Percentiles rank a stretch among this genome's conserved stretches.
Evolutionary conservation across 2,888 invertebrate species (phyloP).

Genomic region (Eumerus sabulonum): DNA sequence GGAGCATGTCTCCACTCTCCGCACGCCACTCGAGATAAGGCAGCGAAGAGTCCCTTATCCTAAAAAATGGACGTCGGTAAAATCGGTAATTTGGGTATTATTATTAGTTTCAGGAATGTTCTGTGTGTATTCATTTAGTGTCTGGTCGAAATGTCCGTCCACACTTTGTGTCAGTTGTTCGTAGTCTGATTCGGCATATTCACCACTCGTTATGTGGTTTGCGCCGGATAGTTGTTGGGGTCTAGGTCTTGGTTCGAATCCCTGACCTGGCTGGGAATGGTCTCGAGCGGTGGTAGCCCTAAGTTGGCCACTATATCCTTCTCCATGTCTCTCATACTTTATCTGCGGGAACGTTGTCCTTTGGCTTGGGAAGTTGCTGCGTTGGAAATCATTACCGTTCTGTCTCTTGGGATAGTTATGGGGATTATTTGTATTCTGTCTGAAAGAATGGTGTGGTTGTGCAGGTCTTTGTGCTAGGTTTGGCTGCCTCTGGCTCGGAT

Average conservation of each 20-base stretch:
- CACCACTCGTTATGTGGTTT: not conserved
- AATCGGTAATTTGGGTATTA: not conserved
- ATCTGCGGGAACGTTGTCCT: too few species aligned
- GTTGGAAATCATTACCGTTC: too few species aligned
- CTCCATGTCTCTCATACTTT: too few species aligned
- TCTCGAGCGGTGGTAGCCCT: too few species aligned
- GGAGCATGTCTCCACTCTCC: slow-evolving; percentile 57
- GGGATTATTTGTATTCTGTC: too few species aligned
- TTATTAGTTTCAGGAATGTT: not conserved
- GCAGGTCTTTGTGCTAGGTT: too few species aligned
- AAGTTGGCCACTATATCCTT: not conserved
- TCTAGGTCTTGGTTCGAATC: not conserved
- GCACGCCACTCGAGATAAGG: slow-evolving; percentile 29
- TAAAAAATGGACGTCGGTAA: slow-evolving; percentile 15
- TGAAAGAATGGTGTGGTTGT: not conserved
- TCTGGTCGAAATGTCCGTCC: not conserved
- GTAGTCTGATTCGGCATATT: not conserved
- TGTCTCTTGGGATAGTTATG: too few species aligned
- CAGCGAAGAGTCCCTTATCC: slow-evolving; percentile 14
- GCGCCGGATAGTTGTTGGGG: not conserved
- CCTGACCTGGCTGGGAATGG: not conserved
- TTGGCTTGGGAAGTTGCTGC: too few species aligned
- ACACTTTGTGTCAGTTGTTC: not conserved
- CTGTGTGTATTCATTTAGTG: not conserved
- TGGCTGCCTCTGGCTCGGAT: not conserved